A percentile compares a stretch with the other conserved stretches of the same genome.
These are phyloP conservation scores for Drosophila novamexicana DNA, from an alignment of 1,140 invertebrate genomes.

Conservation along the genomic window DNA sequence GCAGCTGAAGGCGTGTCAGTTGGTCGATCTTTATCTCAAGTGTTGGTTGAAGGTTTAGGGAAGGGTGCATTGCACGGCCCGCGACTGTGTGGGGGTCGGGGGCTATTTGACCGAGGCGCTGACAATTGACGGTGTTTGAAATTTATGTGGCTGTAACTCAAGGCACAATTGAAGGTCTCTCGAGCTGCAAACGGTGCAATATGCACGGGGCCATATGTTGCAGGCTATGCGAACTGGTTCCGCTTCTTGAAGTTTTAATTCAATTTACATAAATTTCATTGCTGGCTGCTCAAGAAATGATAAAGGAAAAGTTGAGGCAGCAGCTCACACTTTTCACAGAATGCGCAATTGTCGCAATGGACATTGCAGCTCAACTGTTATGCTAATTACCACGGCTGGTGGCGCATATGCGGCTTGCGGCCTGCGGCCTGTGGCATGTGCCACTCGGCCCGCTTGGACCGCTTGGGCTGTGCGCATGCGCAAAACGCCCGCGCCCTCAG, in stretches of 20 bases:
- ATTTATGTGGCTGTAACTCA: conserved; percentile 68
- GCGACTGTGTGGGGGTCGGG: background rate
- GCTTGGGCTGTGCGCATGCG: conserved; percentile 8
- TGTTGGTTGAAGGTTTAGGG: conserved; percentile 29
- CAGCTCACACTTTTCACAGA: conserved; percentile 1
- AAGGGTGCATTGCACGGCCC: conserved; percentile 35
- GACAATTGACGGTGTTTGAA: conserved; percentile 62
- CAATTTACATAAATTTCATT: conserved; percentile 81
- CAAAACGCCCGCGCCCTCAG: conserved; percentile 25
- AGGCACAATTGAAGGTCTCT: conserved; percentile 35
- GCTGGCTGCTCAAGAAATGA: conserved; percentile 54
- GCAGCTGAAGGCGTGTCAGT: conserved; percentile 58
- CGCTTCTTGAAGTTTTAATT: conserved; percentile 77
- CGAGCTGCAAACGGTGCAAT: conserved; percentile 1
- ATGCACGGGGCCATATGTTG: conserved; percentile 56
- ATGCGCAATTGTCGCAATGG: conserved; percentile 40
- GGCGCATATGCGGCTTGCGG: conserved; percentile 33
- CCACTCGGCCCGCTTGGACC: too few relatives aligned
- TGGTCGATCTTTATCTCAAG: conserved; percentile 73
- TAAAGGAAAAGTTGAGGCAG: conserved; percentile 6
- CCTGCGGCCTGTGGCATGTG: background rate
- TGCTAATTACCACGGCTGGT: conserved; percentile 49
- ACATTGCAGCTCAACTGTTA: conserved; percentile 52
- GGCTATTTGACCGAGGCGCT: conserved; percentile 36
- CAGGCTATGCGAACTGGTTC: conserved; percentile 49